Evolutionary conservation across 2,888 invertebrate genomes (phyloP).

Genomic region (Sminthurinus aureus): DNA sequence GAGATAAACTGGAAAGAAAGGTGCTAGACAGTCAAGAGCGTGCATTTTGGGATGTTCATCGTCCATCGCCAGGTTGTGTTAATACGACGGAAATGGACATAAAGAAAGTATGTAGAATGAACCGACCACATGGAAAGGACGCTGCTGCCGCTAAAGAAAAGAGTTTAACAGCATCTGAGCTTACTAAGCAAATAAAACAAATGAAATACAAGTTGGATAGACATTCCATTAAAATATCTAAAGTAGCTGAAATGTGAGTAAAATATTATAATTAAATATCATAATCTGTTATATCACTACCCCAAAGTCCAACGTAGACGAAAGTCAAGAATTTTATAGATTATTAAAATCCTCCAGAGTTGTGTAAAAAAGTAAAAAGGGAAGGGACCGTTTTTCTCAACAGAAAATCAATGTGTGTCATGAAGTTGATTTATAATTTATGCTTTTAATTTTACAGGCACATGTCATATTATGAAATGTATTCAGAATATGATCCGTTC

Average conservation of each 20-base stretch:
- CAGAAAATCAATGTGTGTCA: neutral
- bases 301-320: neutral
- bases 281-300: neutral
- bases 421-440: neutral
- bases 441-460: conserved; percentile 73
- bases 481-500: conserved; percentile 95
- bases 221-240: conserved; percentile 88
- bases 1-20: conserved; percentile 97
- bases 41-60: conserved; percentile 99
- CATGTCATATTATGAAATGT: conserved; percentile 93
- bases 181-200: conserved; percentile 68
- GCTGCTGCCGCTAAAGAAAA: conserved; percentile 49
- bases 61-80: conserved; percentile 95
- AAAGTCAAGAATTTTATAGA: neutral
- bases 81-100: conserved; percentile 99
- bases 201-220: conserved; percentile 71
- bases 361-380: no score
- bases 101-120: conserved; percentile 82
- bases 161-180: conserved; percentile 64
- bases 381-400: no score
- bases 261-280: neutral
- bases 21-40: conserved; percentile 98
- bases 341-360: no score
- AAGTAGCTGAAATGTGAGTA: conserved; percentile 92
- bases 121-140: conserved; percentile 61